A percentile compares a stretch with the other conserved stretches of the same genome.
Conservation (phyloP, 2,888 invertebrate genomes). For the Auanema freiburgensis region DNA sequence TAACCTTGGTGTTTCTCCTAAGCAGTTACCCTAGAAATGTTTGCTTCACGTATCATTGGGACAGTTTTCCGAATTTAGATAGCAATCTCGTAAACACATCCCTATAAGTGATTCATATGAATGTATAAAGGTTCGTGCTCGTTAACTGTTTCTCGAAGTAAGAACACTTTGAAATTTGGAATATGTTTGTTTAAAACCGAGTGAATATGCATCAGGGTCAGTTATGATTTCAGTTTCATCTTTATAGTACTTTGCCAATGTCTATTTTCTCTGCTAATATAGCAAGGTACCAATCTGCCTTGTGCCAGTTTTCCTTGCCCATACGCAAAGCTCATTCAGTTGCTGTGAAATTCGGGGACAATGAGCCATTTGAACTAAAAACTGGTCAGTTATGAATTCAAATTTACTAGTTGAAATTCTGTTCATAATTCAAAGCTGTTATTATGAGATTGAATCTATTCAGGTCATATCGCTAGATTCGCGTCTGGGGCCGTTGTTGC, state of each 20-base stretch:
- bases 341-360: background rate
- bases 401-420: background rate
- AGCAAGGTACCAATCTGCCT: too few species aligned
- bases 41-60: too few species aligned
- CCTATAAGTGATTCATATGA: background rate
- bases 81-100: background rate
- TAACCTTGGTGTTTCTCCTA: too few species aligned
- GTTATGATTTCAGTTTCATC: too few species aligned
- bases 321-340: constrained; percentile 15
- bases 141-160: background rate
- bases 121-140: background rate
- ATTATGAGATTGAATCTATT: constrained; percentile 1
- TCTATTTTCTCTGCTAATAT: too few species aligned
- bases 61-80: background rate
- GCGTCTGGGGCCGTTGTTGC: constrained; percentile 67
- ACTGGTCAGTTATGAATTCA: background rate
- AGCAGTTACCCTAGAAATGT: too few species aligned
- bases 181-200: too few species aligned
- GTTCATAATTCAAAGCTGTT: background rate
- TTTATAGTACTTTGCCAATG: too few species aligned
- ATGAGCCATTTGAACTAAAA: background rate
- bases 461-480: constrained; percentile 66
- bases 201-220: too few species aligned
- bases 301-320: background rate
- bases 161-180: background rate